Percentiles rank a stretch among this genome's conserved stretches.
phyloP scores from a whole-genome alignment of 2,113 vertebrate genomes.

The Macroglossus sobrinus region DNA sequence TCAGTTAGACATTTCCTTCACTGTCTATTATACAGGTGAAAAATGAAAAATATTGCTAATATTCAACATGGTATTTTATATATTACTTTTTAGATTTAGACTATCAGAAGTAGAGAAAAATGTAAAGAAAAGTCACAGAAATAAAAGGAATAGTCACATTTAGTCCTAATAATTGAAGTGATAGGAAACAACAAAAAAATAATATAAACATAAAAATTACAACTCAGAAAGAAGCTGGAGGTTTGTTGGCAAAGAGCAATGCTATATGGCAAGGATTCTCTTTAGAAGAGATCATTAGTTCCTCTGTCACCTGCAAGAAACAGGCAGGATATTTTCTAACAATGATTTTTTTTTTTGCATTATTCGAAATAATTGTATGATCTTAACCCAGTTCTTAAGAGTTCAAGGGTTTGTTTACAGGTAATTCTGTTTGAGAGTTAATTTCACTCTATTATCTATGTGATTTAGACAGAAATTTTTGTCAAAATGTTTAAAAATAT shows the following conservation, averaged over 20 bases:
- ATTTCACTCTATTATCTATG: neutral
- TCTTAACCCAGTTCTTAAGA: neutral
- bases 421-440: neutral
- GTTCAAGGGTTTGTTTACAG: neutral
- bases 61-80: neutral
- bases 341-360: neutral
- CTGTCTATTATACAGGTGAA: slow-evolving; percentile 5
- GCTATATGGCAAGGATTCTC: neutral
- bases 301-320: neutral
- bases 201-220: neutral
- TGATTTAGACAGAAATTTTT: neutral
- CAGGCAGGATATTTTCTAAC: neutral
- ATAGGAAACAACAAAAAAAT: neutral
- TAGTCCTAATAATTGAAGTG: neutral
- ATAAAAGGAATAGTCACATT: neutral
- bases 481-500: neutral
- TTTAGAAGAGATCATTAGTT: neutral
- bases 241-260: neutral
- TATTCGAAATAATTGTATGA: neutral
- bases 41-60: slow-evolving; percentile 19
- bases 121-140: neutral
- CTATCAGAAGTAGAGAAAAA: neutral
- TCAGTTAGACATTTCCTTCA: slow-evolving; percentile 39
- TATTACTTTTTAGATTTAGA: neutral
- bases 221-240: neutral